phyloP scores from a whole-genome alignment of 2,113 vertebrate genomes.

The Syngnathus scovelli region DNA sequence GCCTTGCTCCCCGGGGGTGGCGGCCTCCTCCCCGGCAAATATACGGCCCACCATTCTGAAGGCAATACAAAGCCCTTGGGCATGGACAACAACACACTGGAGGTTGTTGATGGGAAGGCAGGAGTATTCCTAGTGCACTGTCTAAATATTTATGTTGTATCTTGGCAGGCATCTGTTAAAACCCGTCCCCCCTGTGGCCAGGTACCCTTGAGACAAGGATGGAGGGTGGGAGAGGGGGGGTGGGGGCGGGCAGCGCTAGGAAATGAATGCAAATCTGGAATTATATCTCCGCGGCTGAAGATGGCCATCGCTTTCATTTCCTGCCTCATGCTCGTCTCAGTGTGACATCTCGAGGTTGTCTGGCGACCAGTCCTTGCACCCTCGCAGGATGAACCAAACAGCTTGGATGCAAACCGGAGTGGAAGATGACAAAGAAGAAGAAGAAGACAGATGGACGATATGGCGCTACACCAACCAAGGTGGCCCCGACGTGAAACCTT shows the following conservation, averaged over 20 bases:
- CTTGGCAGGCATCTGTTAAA: conserved; percentile 3
- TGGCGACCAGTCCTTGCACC: not conserved
- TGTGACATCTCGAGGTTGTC: not conserved
- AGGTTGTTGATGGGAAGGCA: not conserved
- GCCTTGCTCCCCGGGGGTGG: not conserved
- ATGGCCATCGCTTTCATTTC: conserved; percentile 5
- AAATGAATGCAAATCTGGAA: conserved; percentile 10
- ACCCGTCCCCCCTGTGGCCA: not conserved
- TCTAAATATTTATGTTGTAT: conserved; percentile 13
- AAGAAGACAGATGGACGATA: not conserved
- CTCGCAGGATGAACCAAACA: not conserved
- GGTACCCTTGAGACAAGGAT: conserved; percentile 4
- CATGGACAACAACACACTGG: not conserved
- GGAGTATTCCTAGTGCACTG: not conserved
- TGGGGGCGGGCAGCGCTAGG: not conserved
- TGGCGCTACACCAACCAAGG: too few species aligned
- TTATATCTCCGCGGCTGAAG: conserved; percentile 1
- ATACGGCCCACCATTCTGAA: not conserved
- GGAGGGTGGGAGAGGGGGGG: not conserved
- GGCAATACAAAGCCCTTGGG: conserved; percentile 2
- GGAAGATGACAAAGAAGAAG: not conserved
- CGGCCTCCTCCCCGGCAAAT: not conserved
- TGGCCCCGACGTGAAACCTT: too few species aligned
- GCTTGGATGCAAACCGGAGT: not conserved
- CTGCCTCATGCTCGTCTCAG: not conserved